phyloP scores from a whole-genome alignment of 2,113 vertebrate genomes.

The Carassius auratus region DNA sequence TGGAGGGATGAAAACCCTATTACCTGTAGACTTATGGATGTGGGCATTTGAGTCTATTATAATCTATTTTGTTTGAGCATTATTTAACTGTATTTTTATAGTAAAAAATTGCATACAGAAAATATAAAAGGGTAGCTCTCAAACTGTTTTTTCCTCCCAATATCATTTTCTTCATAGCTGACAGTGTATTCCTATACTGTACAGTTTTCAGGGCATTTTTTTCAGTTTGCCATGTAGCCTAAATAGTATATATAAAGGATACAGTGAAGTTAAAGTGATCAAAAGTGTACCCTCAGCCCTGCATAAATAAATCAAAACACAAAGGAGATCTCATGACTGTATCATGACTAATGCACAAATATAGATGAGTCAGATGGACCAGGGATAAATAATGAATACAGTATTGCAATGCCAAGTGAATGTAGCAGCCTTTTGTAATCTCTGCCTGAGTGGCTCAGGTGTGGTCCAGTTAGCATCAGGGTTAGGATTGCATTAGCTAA shows the following conservation, averaged over 20 bases:
- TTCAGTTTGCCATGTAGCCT: neutral
- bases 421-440: neutral
- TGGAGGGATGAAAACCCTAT: neutral
- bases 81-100: neutral
- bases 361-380: neutral
- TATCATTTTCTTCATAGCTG: neutral
- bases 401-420: neutral
- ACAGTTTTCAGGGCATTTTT: neutral
- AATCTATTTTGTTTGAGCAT: neutral
- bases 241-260: neutral
- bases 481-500: neutral
- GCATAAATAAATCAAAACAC: neutral
- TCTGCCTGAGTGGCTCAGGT: neutral
- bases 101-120: neutral
- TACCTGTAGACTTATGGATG: neutral
- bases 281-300: neutral
- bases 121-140: neutral
- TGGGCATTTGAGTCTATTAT: neutral
- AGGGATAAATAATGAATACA: neutral
- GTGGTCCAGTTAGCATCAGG: neutral
- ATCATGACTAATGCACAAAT: conserved; percentile 7
- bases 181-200: neutral
- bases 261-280: neutral
- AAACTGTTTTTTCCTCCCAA: no score
- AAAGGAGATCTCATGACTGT: neutral